Evolutionary conservation across 2,888 invertebrate species (phyloP).

Genomic region (Pristionchus exspectatus): DNA sequence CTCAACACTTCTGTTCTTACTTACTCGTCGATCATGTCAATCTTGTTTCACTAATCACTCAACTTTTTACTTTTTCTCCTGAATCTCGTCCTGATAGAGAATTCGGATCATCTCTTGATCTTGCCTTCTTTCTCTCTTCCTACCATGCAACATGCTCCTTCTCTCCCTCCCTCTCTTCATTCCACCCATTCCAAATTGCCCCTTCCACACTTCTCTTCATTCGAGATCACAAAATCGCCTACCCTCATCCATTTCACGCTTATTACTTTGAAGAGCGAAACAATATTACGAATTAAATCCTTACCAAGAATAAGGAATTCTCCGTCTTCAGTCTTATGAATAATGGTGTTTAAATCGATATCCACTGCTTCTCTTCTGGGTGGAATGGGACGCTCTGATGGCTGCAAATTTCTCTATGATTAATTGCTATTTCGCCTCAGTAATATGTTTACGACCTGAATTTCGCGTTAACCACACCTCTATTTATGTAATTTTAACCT

Average conservation of each 20-base stretch:
- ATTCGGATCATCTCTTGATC: conserved; percentile 1
- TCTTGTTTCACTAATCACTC: background rate
- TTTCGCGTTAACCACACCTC: background rate
- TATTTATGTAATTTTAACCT: background rate
- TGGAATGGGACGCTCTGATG: conserved; percentile 56
- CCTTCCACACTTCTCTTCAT: background rate
- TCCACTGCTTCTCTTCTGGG: conserved; percentile 63
- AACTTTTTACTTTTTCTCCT: background rate
- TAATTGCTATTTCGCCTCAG: background rate
- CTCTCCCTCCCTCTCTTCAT: conserved; percentile 1
- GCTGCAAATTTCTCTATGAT: background rate
- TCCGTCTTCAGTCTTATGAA: conserved; percentile 67
- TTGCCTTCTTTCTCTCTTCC: background rate
- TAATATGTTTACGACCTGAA: background rate
- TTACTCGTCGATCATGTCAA: background rate
- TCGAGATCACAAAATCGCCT: background rate
- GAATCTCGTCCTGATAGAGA: background rate
- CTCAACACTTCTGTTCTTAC: background rate
- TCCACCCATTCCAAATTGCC: conserved; percentile 4
- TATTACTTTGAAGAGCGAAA: background rate
- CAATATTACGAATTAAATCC: conserved; percentile 11
- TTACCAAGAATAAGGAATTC: conserved; percentile 70
- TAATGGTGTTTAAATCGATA: conserved; percentile 63
- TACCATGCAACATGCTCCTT: conserved; percentile 24
- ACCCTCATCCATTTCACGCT: background rate